A percentile compares a stretch with the other conserved stretches of the same genome.
These are phyloP conservation scores for Pherbina coryleti DNA, from an alignment of 2,888 invertebrate species.

Conservation along the genomic window DNA sequence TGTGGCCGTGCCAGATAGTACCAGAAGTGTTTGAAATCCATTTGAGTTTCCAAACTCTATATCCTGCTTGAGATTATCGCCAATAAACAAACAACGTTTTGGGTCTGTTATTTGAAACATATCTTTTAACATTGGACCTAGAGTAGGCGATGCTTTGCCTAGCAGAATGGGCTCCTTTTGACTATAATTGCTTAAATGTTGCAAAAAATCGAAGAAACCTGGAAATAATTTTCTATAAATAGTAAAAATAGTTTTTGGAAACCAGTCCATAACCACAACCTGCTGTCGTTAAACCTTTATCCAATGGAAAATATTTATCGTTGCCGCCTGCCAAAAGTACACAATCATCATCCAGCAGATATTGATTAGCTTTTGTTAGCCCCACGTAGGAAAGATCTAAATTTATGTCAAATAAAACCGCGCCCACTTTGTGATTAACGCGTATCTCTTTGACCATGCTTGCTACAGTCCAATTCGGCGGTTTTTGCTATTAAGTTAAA, in stretches of 20 bases:
- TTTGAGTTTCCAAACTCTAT: conserved; percentile 79
- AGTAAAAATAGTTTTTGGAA: too few species aligned
- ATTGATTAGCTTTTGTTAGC: conserved; percentile 67
- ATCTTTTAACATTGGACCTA: conserved; percentile 65
- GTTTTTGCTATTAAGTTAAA: conserved; percentile 51
- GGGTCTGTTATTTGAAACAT: conserved; percentile 72
- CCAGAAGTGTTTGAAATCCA: conserved; percentile 80
- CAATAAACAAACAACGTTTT: conserved; percentile 81
- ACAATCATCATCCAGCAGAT: conserved; percentile 69
- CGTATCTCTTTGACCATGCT: conserved; percentile 46
- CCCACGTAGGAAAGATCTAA: conserved; percentile 67
- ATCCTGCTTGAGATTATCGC: conserved; percentile 86
- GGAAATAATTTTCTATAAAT: neutral
- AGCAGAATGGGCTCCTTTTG: conserved; percentile 64
- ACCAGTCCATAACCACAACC: conserved; percentile 48
- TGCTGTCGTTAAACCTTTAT: conserved; percentile 58
- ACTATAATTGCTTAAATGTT: conserved; percentile 56
- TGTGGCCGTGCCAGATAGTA: conserved; percentile 72
- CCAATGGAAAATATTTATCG: conserved; percentile 63
- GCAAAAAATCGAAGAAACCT: conserved; percentile 47
- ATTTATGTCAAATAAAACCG: conserved; percentile 70
- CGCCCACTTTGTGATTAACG: conserved; percentile 62
- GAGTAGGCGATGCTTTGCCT: conserved; percentile 69
- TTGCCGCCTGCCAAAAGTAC: conserved; percentile 66
- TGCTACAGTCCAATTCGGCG: conserved; percentile 54